Evolutionary conservation across 2,888 invertebrate species (phyloP).

Genomic region (Silvanus unidentatus): DNA sequence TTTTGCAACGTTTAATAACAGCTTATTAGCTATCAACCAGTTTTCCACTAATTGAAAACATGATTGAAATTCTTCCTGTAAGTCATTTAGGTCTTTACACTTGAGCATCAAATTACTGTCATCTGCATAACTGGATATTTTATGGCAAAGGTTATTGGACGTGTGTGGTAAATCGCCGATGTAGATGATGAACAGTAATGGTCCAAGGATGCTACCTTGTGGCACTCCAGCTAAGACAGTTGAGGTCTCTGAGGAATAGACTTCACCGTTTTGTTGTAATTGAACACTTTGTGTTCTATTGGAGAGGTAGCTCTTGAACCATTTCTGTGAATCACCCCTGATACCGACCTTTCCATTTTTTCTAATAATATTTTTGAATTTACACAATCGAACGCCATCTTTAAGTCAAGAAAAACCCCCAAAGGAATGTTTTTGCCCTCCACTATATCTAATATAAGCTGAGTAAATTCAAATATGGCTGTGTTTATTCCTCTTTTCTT

Average conservation of each 20-base stretch:
- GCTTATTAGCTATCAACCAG: background rate
- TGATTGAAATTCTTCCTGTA: background rate
- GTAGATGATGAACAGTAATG: background rate
- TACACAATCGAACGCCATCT: background rate
- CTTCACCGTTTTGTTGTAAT: background rate
- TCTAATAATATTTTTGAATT: background rate
- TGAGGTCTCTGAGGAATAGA: background rate
- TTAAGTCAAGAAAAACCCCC: background rate
- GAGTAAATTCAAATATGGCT: too few relatives aligned
- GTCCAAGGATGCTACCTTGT: too few relatives aligned
- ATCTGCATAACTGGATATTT: background rate
- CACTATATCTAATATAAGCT: background rate
- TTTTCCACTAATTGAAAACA: background rate
- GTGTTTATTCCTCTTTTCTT: too few relatives aligned
- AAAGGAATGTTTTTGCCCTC: background rate
- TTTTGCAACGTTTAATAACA: too few relatives aligned
- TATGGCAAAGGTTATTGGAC: background rate
- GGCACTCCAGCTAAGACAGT: background rate
- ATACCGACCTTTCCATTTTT: background rate
- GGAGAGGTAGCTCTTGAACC: background rate
- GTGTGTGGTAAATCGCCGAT: background rate
- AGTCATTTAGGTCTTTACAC: background rate
- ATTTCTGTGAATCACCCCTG: background rate
- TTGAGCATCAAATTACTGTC: background rate
- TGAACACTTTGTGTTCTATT: background rate